phyloP scores from a whole-genome alignment of 2,797 vertebrate genomes.

The Halcyon smyrnensis region DNA sequence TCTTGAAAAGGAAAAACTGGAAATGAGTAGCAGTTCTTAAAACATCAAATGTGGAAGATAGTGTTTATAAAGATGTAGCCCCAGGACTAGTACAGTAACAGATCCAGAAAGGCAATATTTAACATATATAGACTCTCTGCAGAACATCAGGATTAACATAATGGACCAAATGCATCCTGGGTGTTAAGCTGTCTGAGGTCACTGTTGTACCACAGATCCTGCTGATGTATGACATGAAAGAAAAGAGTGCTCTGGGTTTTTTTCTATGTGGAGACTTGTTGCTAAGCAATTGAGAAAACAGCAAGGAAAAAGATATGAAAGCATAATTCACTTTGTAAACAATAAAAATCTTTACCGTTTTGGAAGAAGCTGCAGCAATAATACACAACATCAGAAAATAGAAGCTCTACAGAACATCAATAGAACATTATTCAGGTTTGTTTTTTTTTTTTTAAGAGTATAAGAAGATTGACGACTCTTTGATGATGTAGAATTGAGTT shows the following conservation, averaged over 20 bases:
- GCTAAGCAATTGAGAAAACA: conserved; percentile 75
- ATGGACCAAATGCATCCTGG: background rate
- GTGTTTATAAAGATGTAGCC: background rate
- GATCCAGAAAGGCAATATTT: background rate
- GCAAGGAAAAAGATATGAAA: conserved; percentile 66
- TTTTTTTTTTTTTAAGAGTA: background rate
- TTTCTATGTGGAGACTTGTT: conserved; percentile 61
- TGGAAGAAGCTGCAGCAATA: conserved; percentile 65
- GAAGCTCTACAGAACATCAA: conserved; percentile 46
- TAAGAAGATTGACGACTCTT: conserved; percentile 47
- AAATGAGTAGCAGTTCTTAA: background rate
- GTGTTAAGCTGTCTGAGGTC: background rate
- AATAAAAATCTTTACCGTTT: conserved; percentile 72
- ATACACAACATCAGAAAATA: conserved; percentile 68
- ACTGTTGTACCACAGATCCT: background rate
- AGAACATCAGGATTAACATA: conserved; percentile 38
- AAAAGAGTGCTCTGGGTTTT: background rate
- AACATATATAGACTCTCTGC: background rate
- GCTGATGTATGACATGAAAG: conserved; percentile 15
- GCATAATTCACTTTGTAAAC: conserved; percentile 78
- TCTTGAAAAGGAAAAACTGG: background rate
- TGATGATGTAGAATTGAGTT: conserved; percentile 72
- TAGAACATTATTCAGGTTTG: conserved; percentile 56
- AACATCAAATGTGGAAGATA: background rate
- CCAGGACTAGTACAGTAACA: background rate